Conservation (phyloP, 2,113 vertebrate genomes). For the Crypturellus undulatus region DNA sequence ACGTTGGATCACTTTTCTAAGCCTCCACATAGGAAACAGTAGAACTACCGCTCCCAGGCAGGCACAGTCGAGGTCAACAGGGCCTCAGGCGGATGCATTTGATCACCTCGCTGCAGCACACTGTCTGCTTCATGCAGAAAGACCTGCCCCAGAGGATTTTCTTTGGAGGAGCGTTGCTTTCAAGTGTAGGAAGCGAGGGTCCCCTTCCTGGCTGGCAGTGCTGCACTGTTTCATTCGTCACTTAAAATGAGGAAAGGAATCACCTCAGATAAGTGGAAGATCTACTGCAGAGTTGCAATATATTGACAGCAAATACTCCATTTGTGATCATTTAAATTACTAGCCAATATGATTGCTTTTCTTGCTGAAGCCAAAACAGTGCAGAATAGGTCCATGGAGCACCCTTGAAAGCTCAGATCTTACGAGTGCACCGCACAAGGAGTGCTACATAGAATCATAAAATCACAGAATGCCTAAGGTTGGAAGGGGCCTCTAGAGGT, state of each 20-base stretch:
- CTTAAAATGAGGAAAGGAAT: not conserved
- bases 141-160: not conserved
- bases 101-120: not conserved
- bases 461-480: no score
- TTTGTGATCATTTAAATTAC: not conserved
- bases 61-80: accelerated
- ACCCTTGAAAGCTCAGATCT: not conserved
- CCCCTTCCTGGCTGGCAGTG: not conserved
- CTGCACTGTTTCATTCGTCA: not conserved
- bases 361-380: not conserved
- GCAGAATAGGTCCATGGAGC: not conserved
- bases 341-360: not conserved
- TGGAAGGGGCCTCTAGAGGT: no score
- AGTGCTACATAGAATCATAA: no score
- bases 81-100: no score
- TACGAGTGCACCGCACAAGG: not conserved
- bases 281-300: not conserved
- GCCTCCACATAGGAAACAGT: not conserved
- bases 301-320: not conserved
- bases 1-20: not conserved
- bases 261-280: not conserved
- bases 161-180: not conserved
- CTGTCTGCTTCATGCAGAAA: not conserved
- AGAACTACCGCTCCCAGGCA: accelerated
- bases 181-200: not conserved